These are phyloP conservation scores for Bombus vancouverensis DNA, from an alignment of 1,140 invertebrate genomes.

Conservation along the genomic window DNA sequence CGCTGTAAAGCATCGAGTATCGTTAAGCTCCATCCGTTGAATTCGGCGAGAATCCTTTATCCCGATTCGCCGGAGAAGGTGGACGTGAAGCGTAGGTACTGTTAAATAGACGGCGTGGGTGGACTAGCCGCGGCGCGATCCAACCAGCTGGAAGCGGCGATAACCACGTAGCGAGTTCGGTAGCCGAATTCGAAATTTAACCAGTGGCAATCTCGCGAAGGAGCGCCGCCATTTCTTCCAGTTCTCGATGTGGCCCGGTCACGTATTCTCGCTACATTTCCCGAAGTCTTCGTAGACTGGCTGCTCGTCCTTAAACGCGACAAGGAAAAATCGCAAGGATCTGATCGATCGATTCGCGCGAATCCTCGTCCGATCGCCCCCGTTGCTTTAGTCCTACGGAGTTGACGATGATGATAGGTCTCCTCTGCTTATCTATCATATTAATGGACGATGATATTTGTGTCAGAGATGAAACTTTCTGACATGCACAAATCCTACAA, in stretches of 20 bases:
- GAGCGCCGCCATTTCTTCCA: slow-evolving; percentile 1
- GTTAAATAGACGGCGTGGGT: slow-evolving; percentile 17
- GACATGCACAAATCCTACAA: too few species aligned
- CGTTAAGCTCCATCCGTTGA: neutral
- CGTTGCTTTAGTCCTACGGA: neutral
- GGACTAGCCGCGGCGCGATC: slow-evolving; percentile 11
- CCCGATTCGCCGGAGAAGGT: neutral
- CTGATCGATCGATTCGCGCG: slow-evolving; percentile 5
- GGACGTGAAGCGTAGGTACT: neutral
- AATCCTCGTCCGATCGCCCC: neutral
- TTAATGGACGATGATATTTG: too few species aligned
- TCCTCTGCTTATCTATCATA: too few species aligned
- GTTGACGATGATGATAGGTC: too few species aligned
- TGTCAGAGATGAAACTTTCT: too few species aligned
- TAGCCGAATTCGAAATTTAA: slow-evolving; percentile 61
- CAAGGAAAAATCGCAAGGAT: slow-evolving; percentile 29
- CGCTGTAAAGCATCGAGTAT: neutral
- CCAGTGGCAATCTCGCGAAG: slow-evolving; percentile 7
- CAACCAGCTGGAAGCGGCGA: slow-evolving; percentile 65
- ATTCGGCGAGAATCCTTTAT: slow-evolving; percentile 15
- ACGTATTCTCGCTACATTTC: slow-evolving; percentile 50
- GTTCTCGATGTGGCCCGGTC: slow-evolving; percentile 29
- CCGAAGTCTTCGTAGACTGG: neutral
- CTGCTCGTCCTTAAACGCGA: neutral
- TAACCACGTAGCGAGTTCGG: slow-evolving; percentile 64